These are phyloP conservation scores for Ferdinandea cuprea DNA, from an alignment of 2,888 invertebrate genomes.

Conservation along the genomic window DNA sequence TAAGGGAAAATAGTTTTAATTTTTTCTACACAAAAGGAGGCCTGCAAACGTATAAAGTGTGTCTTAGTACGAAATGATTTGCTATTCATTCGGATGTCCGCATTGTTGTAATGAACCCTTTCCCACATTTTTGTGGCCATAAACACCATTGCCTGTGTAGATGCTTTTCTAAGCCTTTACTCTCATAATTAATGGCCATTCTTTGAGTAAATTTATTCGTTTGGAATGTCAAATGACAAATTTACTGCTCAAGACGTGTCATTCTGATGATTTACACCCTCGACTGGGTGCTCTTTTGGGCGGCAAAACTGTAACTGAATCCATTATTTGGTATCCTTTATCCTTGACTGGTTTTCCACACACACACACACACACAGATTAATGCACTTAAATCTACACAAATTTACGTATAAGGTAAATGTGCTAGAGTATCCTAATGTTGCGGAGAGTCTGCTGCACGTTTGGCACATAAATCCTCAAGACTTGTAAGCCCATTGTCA, in stretches of 20 bases:
- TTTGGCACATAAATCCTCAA: conserved; percentile 38
- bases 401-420: conserved; percentile 37
- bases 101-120: neutral
- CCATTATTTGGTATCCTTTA: neutral
- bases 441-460: conserved; percentile 14
- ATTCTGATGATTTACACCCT: conserved; percentile 59
- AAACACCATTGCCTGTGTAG: neutral
- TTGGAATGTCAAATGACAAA: conserved; percentile 43
- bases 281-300: neutral
- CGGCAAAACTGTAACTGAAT: conserved; percentile 7
- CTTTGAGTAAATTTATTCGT: conserved; percentile 16
- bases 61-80: neutral
- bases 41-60: neutral
- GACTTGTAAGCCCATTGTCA: conserved; percentile 39
- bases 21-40: neutral
- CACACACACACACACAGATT: too few species aligned
- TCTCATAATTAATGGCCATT: conserved; percentile 48
- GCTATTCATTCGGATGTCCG: neutral
- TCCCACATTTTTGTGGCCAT: neutral
- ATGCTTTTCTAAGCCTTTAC: neutral
- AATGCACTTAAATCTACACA: conserved; percentile 24
- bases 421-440: conserved; percentile 1
- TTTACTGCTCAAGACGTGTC: conserved; percentile 43
- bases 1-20: neutral
- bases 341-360: neutral